Conservation (phyloP, 2,113 vertebrate species). For the Alaudala cheleensis region DNA sequence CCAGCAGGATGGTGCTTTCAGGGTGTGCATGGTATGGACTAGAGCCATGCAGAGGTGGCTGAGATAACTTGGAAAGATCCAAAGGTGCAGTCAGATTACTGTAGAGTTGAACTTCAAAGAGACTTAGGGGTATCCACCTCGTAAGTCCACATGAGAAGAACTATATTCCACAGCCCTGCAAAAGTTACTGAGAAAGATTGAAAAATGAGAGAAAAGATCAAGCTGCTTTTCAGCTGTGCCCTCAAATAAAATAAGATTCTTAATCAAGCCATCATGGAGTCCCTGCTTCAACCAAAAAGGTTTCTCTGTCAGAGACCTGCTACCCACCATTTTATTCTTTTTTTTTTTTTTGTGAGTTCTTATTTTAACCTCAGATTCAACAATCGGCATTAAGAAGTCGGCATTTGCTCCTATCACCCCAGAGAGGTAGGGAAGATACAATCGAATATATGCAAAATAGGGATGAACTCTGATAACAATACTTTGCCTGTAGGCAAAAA, state of each 20-base stretch:
- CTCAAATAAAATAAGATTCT: background rate
- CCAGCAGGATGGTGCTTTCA: background rate
- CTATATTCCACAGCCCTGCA: background rate
- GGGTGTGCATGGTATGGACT: rapidly evolving
- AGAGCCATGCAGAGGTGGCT: background rate
- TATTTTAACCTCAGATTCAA: constrained; percentile 1
- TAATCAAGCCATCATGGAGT: background rate
- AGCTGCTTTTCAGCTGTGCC: background rate
- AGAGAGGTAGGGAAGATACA: constrained; percentile 36
- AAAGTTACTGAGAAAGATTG: background rate
- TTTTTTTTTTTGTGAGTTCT: background rate
- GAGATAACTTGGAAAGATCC: background rate
- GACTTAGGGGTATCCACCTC: background rate
- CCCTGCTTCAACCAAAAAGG: background rate
- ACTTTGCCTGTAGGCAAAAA: constrained; percentile 66
- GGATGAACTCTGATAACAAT: constrained; percentile 49
- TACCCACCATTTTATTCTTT: background rate
- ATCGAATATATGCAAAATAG: constrained; percentile 58
- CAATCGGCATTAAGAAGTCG: background rate
- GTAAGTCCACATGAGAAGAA: background rate
- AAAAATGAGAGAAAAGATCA: background rate
- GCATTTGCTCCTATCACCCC: constrained; percentile 55
- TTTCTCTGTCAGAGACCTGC: background rate
- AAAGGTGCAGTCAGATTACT: background rate
- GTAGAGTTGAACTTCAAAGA: background rate